These are phyloP conservation scores for Helobdella robusta DNA, from an alignment of 2,888 invertebrate genomes.

Conservation along the genomic window DNA sequence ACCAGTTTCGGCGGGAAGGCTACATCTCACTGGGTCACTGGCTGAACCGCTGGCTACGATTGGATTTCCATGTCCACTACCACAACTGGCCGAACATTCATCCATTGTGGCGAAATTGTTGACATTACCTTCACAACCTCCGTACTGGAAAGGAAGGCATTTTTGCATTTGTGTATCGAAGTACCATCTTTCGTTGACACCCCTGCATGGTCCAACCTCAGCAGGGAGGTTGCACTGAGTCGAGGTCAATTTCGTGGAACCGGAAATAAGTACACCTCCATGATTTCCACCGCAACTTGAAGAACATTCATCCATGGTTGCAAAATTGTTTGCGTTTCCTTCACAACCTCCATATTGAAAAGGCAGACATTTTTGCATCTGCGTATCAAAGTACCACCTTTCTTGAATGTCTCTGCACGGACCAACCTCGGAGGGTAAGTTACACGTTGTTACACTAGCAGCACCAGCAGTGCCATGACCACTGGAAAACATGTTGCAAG, in stretches of 20 bases:
- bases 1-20: constrained; percentile 59
- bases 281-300: background rate
- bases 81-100: constrained; percentile 34
- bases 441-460: constrained; percentile 52
- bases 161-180: constrained; percentile 57
- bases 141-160: constrained; percentile 59
- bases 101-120: constrained; percentile 60
- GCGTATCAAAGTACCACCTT: constrained; percentile 64
- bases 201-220: constrained; percentile 26
- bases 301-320: constrained; percentile 36
- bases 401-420: constrained; percentile 60
- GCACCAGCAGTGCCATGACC: background rate
- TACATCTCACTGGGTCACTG: constrained; percentile 52
- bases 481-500: background rate
- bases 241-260: no score
- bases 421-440: constrained; percentile 59
- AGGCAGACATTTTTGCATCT: constrained; percentile 57
- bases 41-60: background rate
- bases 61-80: background rate
- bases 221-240: constrained; percentile 19
- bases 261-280: background rate
- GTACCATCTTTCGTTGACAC: constrained; percentile 58
- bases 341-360: constrained; percentile 73
- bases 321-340: constrained; percentile 74
- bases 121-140: constrained; percentile 74